Evolutionary conservation across 2,113 vertebrate species (phyloP).

Genomic region (Cyprinodon tularosa): DNA sequence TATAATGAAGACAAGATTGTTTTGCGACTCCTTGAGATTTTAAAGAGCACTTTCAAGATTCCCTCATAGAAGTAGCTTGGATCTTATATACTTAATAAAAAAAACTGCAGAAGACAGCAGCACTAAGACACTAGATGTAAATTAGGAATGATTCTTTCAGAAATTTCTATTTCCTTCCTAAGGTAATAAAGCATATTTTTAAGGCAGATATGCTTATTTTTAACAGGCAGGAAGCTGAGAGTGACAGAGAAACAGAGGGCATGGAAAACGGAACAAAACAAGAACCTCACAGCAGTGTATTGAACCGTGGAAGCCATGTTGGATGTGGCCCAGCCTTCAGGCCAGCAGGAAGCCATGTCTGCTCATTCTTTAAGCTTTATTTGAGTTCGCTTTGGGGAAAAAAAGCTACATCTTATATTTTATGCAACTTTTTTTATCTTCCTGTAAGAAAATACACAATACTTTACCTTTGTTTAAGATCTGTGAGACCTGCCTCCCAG

Average conservation of each 20-base stretch:
- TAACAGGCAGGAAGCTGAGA: background rate
- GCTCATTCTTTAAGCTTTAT: background rate
- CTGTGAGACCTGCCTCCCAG: slow-evolving; percentile 3
- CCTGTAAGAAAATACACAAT: background rate
- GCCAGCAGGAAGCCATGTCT: background rate
- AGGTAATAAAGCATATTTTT: background rate
- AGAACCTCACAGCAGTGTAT: background rate
- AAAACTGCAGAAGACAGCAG: slow-evolving; percentile 3
- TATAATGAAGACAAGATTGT: background rate
- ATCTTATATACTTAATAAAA: slow-evolving; percentile 7
- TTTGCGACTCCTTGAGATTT: slow-evolving; percentile 1
- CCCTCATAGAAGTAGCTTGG: background rate
- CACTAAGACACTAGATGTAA: background rate
- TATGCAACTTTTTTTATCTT: background rate
- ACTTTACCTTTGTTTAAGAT: slow-evolving; percentile 1
- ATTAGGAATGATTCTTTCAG: background rate
- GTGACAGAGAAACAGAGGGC: slow-evolving; percentile 5
- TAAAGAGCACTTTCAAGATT: slow-evolving; percentile 4
- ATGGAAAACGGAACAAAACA: background rate
- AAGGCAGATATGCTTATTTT: background rate
- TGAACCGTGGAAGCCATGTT: slow-evolving; percentile 11
- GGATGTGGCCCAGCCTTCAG: background rate
- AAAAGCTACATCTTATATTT: background rate
- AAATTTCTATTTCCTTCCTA: background rate
- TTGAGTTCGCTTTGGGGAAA: background rate